Percentiles rank a stretch among this genome's conserved stretches.
Conservation (phyloP, 1,140 invertebrate species). For the Matsumurasca onukii region DNA sequence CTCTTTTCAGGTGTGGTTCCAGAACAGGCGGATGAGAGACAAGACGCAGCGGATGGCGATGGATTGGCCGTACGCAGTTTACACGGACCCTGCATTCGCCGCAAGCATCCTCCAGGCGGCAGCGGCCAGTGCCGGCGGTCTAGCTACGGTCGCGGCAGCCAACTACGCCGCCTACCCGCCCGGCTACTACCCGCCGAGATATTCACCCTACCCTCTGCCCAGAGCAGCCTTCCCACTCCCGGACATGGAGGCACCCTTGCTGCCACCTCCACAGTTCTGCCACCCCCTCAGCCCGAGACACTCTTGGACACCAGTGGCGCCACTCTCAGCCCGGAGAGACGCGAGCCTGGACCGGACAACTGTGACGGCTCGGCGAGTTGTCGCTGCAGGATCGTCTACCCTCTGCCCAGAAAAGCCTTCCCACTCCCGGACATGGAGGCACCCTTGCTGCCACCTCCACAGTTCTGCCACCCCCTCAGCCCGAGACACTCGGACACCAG, state of each 20-base stretch:
- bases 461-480: constrained; percentile 38
- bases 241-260: constrained; percentile 25
- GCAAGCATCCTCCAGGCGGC: constrained; percentile 89
- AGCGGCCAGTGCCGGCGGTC: constrained; percentile 46
- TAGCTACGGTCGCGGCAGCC: constrained; percentile 44
- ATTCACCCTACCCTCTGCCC: constrained; percentile 31
- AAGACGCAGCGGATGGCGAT: constrained; percentile 92
- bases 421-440: constrained; percentile 42
- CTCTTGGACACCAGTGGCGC: constrained; percentile 35
- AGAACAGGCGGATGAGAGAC: constrained; percentile 99
- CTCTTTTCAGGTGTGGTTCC: constrained; percentile 91
- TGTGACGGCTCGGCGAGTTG: constrained; percentile 48
- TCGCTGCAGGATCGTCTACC: too few relatives aligned
- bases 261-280: constrained; percentile 34
- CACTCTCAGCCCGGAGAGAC: constrained; percentile 48
- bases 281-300: constrained; percentile 38
- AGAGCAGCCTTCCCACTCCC: constrained; percentile 8
- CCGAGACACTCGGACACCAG: constrained; percentile 36
- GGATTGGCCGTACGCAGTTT: constrained; percentile 93
- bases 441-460: constrained; percentile 45
- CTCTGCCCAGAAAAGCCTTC: constrained; percentile 43
- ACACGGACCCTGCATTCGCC: constrained; percentile 88
- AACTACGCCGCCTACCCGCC: constrained; percentile 39
- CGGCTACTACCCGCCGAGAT: constrained; percentile 35
- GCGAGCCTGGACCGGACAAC: constrained; percentile 49